Base-by-base conservation (phyloP, 2,888 invertebrate genomes). In the Euclidia mi region DNA sequence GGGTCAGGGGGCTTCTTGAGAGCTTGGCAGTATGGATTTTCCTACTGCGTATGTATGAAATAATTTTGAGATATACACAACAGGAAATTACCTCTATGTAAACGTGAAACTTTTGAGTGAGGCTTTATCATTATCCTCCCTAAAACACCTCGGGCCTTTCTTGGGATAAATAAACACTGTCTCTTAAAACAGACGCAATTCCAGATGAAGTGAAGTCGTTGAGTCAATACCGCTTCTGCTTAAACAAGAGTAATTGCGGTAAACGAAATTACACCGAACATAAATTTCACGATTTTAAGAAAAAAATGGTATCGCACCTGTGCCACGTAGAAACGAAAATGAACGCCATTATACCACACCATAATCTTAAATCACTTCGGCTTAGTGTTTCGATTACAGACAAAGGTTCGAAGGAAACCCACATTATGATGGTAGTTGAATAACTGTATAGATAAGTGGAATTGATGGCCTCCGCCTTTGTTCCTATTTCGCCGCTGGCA, bases 341-440 rank as follows among this genome's bases (percentile, higher is more conserved):
- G 92, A 89, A 85, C 82, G 89, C 90, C 81, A 91, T 94, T 93
- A 93, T 92, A 91, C 92, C 92, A 82, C 82, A 89, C 92, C 90
- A 93, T 94, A 92, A 94, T 92, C 93, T 92, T 94, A 93, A 94
- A 94, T 94, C 92, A 92, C 94, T 89, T 84, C 79, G 91, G 90
- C 91, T 94, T 91, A 93, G 91, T 92, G 88, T 91, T 92, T 93
- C 92, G 91, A 92, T 94, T 91, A 90, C 93, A 91, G 90, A 92
- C 91, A 92, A 94, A 93, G 92, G 92, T 88, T 88, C 87, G 85
- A 81, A 81, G 86, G 87, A 91, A 90, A 82, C 91, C 90, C 90
- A 93, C 92, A 92, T 93, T 93, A 93, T 93, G 90, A 92, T 87
- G 85, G 85, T 90, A 87, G 88, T 89, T 91, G 92, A 92, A 92